Evolutionary conservation across 2,113 vertebrate genomes (phyloP).

Genomic region (Lophochroa leadbeateri): DNA sequence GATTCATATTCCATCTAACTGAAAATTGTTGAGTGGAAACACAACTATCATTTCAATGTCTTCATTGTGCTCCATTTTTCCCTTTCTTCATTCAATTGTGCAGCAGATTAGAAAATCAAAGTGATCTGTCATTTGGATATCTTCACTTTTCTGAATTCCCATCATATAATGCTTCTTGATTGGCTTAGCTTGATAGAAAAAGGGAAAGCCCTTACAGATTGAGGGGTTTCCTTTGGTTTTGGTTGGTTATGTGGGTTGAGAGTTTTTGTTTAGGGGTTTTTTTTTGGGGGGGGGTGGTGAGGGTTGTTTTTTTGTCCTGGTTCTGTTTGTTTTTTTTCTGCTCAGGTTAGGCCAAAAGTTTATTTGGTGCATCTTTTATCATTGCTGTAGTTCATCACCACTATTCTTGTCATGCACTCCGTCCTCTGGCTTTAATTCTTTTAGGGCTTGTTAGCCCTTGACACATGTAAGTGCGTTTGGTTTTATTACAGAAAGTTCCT

Average conservation of each 20-base stretch:
- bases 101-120: not conserved
- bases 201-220: not conserved
- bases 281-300: not conserved
- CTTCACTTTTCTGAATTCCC: not conserved
- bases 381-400: not conserved
- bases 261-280: not conserved
- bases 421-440: not conserved
- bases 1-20: not conserved
- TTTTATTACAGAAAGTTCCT: not conserved
- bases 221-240: not conserved
- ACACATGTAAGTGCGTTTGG: not conserved
- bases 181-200: not conserved
- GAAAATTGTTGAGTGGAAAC: not conserved
- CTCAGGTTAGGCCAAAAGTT: not conserved
- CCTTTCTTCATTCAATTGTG: not conserved
- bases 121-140: not conserved
- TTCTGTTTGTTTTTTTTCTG: not conserved
- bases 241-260: not conserved
- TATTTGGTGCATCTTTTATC: not conserved
- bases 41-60: not conserved
- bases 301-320: not conserved
- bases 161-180: not conserved
- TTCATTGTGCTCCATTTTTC: not conserved
- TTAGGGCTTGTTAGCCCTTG: not conserved
- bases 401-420: not conserved